Evolutionary conservation across 2,797 vertebrate species (phyloP), one percentile per base, ranked within the genome.

Genomic region (Eptatretus atami): DNA sequence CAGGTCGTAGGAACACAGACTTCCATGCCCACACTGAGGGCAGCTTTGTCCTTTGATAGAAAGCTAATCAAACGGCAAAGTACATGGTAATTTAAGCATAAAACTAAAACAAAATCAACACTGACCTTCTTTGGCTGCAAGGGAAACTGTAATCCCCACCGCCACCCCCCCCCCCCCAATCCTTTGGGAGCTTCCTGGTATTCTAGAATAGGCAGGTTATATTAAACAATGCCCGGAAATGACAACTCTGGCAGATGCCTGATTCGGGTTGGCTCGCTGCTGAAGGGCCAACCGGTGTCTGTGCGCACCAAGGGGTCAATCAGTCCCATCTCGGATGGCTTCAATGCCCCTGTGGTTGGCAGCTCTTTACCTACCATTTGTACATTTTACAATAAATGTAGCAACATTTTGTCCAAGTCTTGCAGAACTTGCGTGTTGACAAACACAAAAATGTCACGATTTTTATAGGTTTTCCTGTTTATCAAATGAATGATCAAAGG

Each of bases 31-130:
- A 68, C 78, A n/a, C 65, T 94, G 84, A 10, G 90, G 90, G 70
- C 84, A 93, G 70, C 92, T 73, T 72, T 83, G 82, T 52, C 87
- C 92, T 63, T 77, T 79, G 73, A 98, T 86, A 1, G 83, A 93
- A 67, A 95, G 82, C 92, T 98, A 70, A 31, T 31, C 31, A 31
- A 31, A 31, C 31, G 6, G 6, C 31, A 31, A 31, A 31, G 31
- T 6, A 31, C 31, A 31, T 31, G 31, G 31, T 31, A n/a, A 31
- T 31, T 31, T 31, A 25, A 31, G 65, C 52, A n/a, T n/a, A 52
- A 52, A 63, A 14, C 53, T 55, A 12, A 53, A 15, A n/a, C n/a
- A 66, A 12, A 2, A 12, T 60, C 2, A 60, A 60, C 54, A 55
- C 25, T 11, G 25, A 15, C 52, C 4, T 3, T 13, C 3, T 53